Base-by-base conservation (phyloP, 2,888 invertebrate genomes). In the Empis stercorea region DNA sequence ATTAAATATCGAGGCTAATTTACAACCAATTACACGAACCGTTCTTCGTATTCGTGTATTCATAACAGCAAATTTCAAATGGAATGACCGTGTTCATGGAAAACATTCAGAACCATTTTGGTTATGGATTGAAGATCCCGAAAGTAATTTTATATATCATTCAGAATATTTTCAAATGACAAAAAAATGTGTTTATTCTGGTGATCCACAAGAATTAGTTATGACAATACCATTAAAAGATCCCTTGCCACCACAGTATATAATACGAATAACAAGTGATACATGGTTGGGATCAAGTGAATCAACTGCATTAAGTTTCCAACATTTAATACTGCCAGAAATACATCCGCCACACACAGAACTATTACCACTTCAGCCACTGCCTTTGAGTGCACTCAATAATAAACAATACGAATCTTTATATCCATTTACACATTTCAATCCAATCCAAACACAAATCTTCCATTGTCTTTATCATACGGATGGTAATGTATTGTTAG, bases 41-140 rank as follows among this genome's bases (percentile, higher is more conserved):
- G 86, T 95, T 5, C 70, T 95, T 13, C 74, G 87, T 59, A 87
- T 97, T 55, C 79, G 83, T 49, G 75, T 96, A 13, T 78, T 78
- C 45, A 80, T 96, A 17, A 79, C 73, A 48, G 82, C 94, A 0
- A 79, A 81, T 55, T 79, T 79, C 57, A 81, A 77, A 51, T 96
- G 95, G 95, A 91, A 87, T 59, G 91, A 93, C 62, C 81, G 78
- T 56, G 78, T 93, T 42, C 94, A 96, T 62, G 91, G 94, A 0
- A 84, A 84, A 65, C 80, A 80, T 0, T 79, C 85, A 0, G 92
- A 96, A 66, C 80, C 87, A 0, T 99, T 94, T 69, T 97, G 94
- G 88, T 79, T 99, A 50, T 96, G 97, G 93, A 87, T 99, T 30
- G 96, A 97, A 66, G 96, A 99, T 70, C 87, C 95, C 0, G 88